These are phyloP conservation scores for Phenacoccus solenopsis DNA, from an alignment of 1,140 invertebrate genomes.

Conservation along the genomic window DNA sequence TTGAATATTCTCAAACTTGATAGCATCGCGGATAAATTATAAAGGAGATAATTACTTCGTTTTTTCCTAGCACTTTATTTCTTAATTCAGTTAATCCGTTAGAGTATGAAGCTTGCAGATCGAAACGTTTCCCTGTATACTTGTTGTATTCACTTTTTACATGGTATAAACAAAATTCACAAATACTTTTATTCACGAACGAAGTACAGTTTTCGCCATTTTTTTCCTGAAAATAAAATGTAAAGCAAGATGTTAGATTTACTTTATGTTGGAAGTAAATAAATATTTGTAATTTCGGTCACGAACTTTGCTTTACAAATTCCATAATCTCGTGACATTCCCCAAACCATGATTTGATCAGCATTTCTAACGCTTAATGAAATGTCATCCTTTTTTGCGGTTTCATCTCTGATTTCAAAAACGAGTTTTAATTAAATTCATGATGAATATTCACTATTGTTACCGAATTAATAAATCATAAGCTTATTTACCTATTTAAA, in stretches of 20 bases:
- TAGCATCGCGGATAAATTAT: constrained; percentile 18
- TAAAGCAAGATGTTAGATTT: not conserved
- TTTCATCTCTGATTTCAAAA: constrained; percentile 37
- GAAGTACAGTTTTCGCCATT: constrained; percentile 59
- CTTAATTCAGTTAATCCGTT: constrained; percentile 47
- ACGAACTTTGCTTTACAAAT: constrained; percentile 50
- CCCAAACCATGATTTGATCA: constrained; percentile 68
- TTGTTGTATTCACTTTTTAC: constrained; percentile 78
- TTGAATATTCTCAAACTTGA: not conserved
- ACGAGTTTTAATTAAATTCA: constrained; percentile 29
- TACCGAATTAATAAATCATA: too few relatives aligned
- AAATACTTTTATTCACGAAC: constrained; percentile 56
- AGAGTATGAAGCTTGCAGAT: constrained; percentile 55
- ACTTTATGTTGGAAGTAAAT: constrained; percentile 34
- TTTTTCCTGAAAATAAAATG: constrained; percentile 44
- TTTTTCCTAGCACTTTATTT: constrained; percentile 54
- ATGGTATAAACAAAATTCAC: constrained; percentile 81
- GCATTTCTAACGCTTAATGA: constrained; percentile 52
- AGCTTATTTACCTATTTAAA: constrained; percentile 35
- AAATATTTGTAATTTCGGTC: constrained; percentile 24
- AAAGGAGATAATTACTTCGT: constrained; percentile 36
- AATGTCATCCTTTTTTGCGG: constrained; percentile 41
- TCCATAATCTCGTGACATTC: constrained; percentile 73
- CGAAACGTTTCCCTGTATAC: constrained; percentile 51
- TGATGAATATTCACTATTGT: too few relatives aligned